Conservation (phyloP, 2,113 vertebrate species). For the Saguinus midas region DNA sequence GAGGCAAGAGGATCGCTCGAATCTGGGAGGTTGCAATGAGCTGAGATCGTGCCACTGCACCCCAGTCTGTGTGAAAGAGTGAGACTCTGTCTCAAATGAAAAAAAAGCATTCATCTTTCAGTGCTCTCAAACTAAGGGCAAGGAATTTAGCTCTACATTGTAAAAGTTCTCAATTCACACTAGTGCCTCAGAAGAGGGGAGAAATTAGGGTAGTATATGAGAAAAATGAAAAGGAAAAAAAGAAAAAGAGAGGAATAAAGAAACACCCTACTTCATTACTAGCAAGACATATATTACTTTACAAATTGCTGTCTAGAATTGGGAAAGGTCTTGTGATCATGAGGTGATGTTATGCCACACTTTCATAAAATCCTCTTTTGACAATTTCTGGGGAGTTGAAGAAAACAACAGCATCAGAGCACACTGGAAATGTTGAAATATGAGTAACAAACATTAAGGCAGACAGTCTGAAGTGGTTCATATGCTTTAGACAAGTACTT, state of each 20-base stretch:
- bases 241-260: neutral
- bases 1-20: no score
- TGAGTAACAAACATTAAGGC: neutral
- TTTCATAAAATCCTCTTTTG: neutral
- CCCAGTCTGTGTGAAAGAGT: no score
- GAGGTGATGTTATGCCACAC: neutral
- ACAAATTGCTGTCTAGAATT: neutral
- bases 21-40: no score
- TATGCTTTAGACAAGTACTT: neutral
- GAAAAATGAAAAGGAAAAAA: neutral
- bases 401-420: neutral
- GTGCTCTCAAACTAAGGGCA: neutral
- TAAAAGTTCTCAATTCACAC: neutral
- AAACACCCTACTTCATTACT: neutral
- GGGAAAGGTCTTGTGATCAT: neutral
- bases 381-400: neutral
- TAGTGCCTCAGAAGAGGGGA: neutral
- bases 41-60: no score
- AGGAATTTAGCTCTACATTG: neutral
- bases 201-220: neutral
- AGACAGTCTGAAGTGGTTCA: neutral
- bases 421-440: neutral
- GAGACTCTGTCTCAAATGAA: no score
- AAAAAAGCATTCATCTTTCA: neutral
- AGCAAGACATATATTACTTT: neutral